Evolutionary conservation across 2,113 vertebrate species (phyloP), one percentile per base, ranked within the genome.

Genomic region (Circaetus cinerascens): DNA sequence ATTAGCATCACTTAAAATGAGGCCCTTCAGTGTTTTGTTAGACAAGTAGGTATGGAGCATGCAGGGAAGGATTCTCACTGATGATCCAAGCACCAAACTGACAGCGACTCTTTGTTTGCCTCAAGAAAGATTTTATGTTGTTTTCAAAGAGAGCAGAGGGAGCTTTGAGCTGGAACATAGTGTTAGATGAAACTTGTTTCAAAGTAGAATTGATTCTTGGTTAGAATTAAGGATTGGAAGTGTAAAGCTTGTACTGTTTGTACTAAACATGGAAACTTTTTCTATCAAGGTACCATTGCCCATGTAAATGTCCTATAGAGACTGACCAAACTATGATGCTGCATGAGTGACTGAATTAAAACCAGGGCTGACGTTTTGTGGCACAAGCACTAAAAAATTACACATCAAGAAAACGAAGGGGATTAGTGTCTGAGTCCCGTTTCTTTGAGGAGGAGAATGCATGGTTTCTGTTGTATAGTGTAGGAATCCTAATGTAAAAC

Each of bases 221-320:
- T 75, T 55, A 15, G 66, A 68, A 75, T 53, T 69, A 41, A 73
- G 66, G 78, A 46, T 25, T 50, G 56, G 32, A 66, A 41, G 51
- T 4, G 2, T 45, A 69, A 63, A 78, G 74, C 63, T 59, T 41
- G 29, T 20, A 13, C 53, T 22, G 64, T 29, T 91, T 1, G 6
- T 41, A 7, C 64, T 36, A 17, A 36, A 32, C 66, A 29, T 27
- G 16, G 40, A 25, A 53, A 22, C 36, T 34, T 69, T 60, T 45
- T 81, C 68, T 38, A 3, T 41, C 29, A 20, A 62, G 46, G 32
- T 67, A 22, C 51, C 16, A 3, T 6, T 86, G 82, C 26, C 76
- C 2, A 9, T 15, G 62, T 36, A 13, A 46, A 0, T 21, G 53
- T 30, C 30, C 25, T 51, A 1, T 21, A 18, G 9, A 51, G 56